Evolutionary conservation across 2,888 invertebrate genomes (phyloP).

Genomic region (Conomelus anceps): DNA sequence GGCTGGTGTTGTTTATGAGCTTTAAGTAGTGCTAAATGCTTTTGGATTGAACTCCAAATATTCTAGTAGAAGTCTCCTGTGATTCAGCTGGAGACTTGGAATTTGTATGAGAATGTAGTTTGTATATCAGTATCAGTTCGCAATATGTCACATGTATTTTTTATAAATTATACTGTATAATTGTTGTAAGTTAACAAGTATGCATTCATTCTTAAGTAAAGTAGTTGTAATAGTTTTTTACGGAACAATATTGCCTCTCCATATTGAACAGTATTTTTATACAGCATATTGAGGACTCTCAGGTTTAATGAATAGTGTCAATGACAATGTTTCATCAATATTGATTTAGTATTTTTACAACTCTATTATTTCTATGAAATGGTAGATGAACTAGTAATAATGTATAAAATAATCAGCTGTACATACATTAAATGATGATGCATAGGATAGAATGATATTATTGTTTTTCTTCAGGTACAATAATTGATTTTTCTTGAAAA

Average conservation of each 20-base stretch:
- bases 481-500: neutral
- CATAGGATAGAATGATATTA: neutral
- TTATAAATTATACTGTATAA: neutral
- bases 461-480: neutral
- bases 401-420: neutral
- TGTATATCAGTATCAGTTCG: neutral
- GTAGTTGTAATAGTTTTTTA: neutral
- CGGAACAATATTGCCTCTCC: neutral
- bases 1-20: neutral
- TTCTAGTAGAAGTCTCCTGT: neutral
- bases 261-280: neutral
- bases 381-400: neutral
- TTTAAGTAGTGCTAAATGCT: neutral
- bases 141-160: neutral
- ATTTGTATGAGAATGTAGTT: neutral
- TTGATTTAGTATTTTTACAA: neutral
- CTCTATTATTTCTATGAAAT: neutral
- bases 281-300: neutral
- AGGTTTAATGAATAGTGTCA: neutral
- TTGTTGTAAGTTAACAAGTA: neutral
- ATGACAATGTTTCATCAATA: neutral
- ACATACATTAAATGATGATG: neutral
- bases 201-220: neutral
- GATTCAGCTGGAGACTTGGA: neutral
- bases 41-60: neutral